Evolutionary conservation across 2,797 vertebrate species (phyloP).

Genomic region (Characodon lateralis): DNA sequence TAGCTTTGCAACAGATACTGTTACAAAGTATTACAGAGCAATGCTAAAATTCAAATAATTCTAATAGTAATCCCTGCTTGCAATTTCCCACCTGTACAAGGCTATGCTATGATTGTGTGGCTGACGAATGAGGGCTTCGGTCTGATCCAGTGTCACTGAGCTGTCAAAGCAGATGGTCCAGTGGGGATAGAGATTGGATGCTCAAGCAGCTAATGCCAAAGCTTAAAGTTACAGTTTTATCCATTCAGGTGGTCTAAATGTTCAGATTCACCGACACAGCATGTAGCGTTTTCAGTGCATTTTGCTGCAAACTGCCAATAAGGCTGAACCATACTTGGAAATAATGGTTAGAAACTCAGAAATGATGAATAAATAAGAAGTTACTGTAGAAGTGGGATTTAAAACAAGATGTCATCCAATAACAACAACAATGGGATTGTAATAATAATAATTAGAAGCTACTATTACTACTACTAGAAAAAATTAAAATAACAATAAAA

Average conservation of each 20-base stretch:
- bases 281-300: neutral
- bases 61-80: neutral
- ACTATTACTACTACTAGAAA: too few species aligned
- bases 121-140: constrained; percentile 49
- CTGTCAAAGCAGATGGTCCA: constrained; percentile 68
- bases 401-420: neutral
- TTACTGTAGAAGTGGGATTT: neutral
- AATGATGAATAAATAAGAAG: neutral
- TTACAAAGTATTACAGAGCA: neutral
- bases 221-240: constrained; percentile 48
- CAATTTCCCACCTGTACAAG: neutral
- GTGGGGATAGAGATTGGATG: constrained; percentile 42
- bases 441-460: too few species aligned
- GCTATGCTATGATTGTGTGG: constrained; percentile 1
- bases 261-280: constrained; percentile 1
- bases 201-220: constrained; percentile 59
- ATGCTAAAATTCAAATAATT: neutral
- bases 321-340: neutral
- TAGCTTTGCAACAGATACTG: neutral
- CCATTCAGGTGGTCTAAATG: constrained; percentile 44
- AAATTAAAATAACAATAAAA: neutral
- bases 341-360: neutral
- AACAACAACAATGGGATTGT: neutral
- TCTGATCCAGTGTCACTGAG: constrained; percentile 62
- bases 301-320: neutral